Evolutionary conservation across 2,888 invertebrate species (phyloP).

Genomic region (Tribolium freemani): DNA sequence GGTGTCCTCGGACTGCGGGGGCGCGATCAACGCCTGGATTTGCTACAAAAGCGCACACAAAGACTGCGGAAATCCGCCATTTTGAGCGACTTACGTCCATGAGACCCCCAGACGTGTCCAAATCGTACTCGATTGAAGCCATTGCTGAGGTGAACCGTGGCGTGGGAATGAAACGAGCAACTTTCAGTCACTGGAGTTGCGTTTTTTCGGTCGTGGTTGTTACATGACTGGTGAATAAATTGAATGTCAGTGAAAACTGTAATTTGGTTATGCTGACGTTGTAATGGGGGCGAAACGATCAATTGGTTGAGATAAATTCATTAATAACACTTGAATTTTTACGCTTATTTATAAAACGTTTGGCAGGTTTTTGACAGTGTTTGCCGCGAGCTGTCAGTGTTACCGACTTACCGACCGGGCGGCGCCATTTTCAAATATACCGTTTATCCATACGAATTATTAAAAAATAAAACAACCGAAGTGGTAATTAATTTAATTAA

Average conservation of each 20-base stretch:
- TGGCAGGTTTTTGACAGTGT: constrained; percentile 28
- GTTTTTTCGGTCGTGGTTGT: not conserved
- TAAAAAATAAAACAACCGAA: too few species aligned
- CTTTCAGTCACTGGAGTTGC: not conserved
- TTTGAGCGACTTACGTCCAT: constrained; percentile 82
- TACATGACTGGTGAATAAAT: not conserved
- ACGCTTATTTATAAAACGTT: constrained; percentile 11
- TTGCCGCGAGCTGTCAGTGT: constrained; percentile 30
- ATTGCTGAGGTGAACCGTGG: constrained; percentile 60
- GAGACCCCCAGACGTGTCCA: constrained; percentile 84
- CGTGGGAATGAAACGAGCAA: not conserved
- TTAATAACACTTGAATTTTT: constrained; percentile 21
- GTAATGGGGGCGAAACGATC: not conserved
- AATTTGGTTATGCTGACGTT: not conserved
- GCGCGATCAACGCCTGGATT: constrained; percentile 90
- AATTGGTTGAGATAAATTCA: constrained; percentile 1
- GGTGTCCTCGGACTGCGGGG: constrained; percentile 83
- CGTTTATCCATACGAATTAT: not conserved
- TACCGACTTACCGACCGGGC: not conserved
- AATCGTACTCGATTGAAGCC: constrained; percentile 80
- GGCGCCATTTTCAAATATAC: not conserved
- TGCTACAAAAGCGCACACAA: constrained; percentile 72
- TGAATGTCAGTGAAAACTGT: not conserved
- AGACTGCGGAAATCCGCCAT: constrained; percentile 49
- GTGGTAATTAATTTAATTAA: too few species aligned